These are phyloP conservation scores for Lethocerus indicus DNA, from an alignment of 1,140 invertebrate genomes.

Conservation along the genomic window DNA sequence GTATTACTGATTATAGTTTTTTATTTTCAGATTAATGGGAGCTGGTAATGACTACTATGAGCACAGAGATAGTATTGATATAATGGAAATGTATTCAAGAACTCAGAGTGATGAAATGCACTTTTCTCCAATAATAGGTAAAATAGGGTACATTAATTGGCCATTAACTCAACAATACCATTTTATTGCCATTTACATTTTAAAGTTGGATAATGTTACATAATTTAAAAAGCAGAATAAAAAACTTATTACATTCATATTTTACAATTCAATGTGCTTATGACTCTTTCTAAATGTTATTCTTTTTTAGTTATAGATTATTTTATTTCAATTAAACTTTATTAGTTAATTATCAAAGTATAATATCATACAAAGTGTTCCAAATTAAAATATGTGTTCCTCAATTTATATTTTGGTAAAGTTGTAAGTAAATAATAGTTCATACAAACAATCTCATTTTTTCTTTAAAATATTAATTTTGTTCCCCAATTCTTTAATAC, in stretches of 20 bases:
- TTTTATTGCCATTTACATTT: too few relatives aligned
- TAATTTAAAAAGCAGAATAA: neutral
- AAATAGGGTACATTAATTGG: too few relatives aligned
- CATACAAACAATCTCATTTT: too few relatives aligned
- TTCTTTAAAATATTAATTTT: too few relatives aligned
- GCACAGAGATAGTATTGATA: slow-evolving; percentile 17
- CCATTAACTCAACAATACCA: too few relatives aligned
- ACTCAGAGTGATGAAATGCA: slow-evolving; percentile 5
- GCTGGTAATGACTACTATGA: too few relatives aligned
- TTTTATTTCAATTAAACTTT: slow-evolving; percentile 16
- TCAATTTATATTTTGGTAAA: too few relatives aligned
- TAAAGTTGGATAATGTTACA: slow-evolving; percentile 3
- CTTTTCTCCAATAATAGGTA: slow-evolving; percentile 9
- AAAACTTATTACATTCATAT: neutral
- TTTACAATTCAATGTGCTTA: neutral
- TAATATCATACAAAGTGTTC: slow-evolving; percentile 20
- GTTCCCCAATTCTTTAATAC: too few relatives aligned
- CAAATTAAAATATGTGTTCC: too few relatives aligned
- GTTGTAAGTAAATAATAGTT: too few relatives aligned
- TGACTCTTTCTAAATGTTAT: neutral
- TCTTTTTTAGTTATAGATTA: neutral
- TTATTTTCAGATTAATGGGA: too few relatives aligned
- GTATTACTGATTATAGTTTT: too few relatives aligned
- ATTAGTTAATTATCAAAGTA: slow-evolving; percentile 18
- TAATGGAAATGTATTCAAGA: slow-evolving; percentile 13